Conservation (phyloP, 2,113 vertebrate genomes). For the Ursus arctos region DNA sequence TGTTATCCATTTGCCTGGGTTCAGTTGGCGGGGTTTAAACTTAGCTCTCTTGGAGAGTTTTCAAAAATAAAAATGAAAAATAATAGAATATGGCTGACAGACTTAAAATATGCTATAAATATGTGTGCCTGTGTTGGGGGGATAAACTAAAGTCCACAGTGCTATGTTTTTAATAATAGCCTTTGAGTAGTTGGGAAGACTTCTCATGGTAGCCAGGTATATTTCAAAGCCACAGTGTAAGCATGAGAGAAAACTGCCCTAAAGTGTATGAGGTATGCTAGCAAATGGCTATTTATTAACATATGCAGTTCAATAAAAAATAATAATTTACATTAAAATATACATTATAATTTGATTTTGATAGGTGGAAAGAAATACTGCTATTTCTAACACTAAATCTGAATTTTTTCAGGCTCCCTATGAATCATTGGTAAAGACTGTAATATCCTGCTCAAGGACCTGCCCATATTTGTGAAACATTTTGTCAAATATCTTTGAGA, state of each 20-base stretch:
- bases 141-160: background rate
- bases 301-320: conserved; percentile 49
- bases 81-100: background rate
- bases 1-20: background rate
- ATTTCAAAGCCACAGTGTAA: background rate
- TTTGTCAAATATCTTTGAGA: conserved; percentile 62
- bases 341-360: conserved; percentile 66
- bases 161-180: background rate
- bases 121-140: background rate
- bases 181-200: background rate
- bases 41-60: background rate
- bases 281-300: background rate
- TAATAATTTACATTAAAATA: conserved; percentile 71
- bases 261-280: background rate
- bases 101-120: background rate
- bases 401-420: background rate
- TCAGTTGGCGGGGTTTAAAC: background rate
- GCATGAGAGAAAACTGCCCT: background rate
- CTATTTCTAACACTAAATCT: conserved; percentile 51
- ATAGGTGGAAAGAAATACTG: conserved; percentile 62
- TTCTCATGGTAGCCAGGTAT: background rate
- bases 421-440: background rate
- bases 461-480: conserved; percentile 50
- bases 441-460: conserved; percentile 24
- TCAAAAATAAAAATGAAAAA: background rate